These are phyloP conservation scores for Norana najaformis DNA, from an alignment of 2,888 invertebrate species.

Conservation along the genomic window DNA sequence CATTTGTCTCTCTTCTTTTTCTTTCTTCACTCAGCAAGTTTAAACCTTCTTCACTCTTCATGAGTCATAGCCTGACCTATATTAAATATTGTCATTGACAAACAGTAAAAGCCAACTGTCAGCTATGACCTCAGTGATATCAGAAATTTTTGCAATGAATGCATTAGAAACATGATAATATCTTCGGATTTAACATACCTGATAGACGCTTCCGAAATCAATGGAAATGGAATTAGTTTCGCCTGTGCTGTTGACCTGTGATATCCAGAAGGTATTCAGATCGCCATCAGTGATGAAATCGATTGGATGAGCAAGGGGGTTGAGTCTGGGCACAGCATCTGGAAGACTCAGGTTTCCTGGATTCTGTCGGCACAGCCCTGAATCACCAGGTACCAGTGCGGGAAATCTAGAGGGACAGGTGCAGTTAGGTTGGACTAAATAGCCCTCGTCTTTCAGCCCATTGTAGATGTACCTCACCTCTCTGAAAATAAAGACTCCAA, in stretches of 20 bases:
- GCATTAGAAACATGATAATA: background rate
- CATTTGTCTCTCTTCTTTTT: too few species aligned
- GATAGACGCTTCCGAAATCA: conserved; percentile 15
- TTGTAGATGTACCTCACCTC: conserved; percentile 15
- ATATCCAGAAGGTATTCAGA: background rate
- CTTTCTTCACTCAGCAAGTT: too few species aligned
- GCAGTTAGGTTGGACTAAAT: background rate
- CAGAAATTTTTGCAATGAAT: background rate
- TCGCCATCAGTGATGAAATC: background rate
- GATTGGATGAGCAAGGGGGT: background rate
- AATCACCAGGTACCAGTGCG: background rate
- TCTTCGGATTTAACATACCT: background rate
- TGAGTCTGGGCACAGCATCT: background rate
- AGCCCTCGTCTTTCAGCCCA: background rate
- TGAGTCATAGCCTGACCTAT: too few species aligned
- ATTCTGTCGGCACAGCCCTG: background rate
- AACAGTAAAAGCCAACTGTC: background rate
- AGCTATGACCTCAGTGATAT: background rate
- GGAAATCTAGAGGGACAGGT: background rate
- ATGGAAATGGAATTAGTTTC: conserved; percentile 15
- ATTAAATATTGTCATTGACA: too few species aligned
- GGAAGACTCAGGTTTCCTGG: background rate
- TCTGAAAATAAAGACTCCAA: background rate
- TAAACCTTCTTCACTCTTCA: too few species aligned
- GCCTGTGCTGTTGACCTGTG: background rate